Conservation (phyloP, 2,113 vertebrate species). For the Dicerorhinus sumatrensis region DNA sequence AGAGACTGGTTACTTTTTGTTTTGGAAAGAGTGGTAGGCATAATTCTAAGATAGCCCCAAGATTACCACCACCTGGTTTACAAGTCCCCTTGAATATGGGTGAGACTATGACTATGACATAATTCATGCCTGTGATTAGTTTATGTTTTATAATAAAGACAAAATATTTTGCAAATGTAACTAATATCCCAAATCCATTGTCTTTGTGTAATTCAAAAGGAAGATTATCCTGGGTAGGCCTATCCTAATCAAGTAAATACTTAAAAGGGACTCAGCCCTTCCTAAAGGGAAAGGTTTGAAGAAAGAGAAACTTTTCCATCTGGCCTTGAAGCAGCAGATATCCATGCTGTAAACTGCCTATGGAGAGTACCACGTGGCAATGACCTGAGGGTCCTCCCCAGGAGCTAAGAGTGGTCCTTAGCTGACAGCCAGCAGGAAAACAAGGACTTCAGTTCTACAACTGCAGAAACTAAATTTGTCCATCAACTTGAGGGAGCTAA, state of each 20-base stretch:
- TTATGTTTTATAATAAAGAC: background rate
- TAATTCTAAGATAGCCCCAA: background rate
- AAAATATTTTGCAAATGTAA: background rate
- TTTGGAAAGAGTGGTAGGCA: background rate
- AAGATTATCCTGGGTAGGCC: background rate
- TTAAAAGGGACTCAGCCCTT: background rate
- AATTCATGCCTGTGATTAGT: background rate
- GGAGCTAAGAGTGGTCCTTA: background rate
- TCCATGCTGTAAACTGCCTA: background rate
- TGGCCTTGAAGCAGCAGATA: background rate
- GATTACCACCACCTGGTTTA: background rate
- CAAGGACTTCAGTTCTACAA: background rate
- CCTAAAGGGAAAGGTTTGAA: background rate
- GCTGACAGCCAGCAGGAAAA: background rate
- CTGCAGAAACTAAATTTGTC: background rate
- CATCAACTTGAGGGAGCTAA: background rate
- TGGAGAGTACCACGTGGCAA: background rate
- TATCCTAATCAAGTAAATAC: background rate
- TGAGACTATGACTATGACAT: background rate
- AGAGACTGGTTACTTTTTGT: background rate
- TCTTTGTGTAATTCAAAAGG: background rate
- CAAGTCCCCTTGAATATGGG: background rate
- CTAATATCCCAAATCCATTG: background rate
- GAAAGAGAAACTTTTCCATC: background rate
- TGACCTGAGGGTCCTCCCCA: background rate